These are phyloP conservation scores for Melipona quadrifasciata DNA, from an alignment of 1,140 invertebrate genomes.

Conservation along the genomic window DNA sequence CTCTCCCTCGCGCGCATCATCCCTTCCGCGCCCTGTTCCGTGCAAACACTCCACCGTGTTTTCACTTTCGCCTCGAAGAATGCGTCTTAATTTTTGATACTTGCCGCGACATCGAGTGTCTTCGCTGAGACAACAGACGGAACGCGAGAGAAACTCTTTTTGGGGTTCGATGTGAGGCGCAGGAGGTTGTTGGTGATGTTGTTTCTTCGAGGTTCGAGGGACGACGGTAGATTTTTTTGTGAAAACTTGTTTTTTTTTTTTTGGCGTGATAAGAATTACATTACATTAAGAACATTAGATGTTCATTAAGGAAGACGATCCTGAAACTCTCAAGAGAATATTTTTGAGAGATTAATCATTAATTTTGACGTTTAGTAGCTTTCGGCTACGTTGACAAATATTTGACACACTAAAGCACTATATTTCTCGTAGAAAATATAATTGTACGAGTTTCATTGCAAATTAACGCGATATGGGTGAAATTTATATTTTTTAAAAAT, in stretches of 20 bases:
- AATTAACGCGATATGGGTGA: too few relatives aligned
- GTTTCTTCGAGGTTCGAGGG: neutral
- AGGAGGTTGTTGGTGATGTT: neutral
- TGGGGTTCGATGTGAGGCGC: neutral
- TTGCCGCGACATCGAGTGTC: neutral
- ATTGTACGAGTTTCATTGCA: too few relatives aligned
- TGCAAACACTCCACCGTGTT: slow-evolving; percentile 44
- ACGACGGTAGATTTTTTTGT: neutral
- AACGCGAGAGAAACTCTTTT: neutral
- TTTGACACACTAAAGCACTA: too few relatives aligned
- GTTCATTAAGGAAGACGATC: too few relatives aligned
- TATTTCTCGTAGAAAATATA: too few relatives aligned
- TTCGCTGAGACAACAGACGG: slow-evolving; percentile 2
- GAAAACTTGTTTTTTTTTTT: neutral
- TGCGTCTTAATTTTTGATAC: slow-evolving; percentile 42
- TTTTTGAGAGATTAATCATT: too few relatives aligned
- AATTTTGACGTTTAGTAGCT: too few relatives aligned
- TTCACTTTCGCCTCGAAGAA: slow-evolving; percentile 20
- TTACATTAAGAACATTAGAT: too few relatives aligned
- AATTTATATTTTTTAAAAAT: too few relatives aligned
- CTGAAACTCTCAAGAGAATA: too few relatives aligned
- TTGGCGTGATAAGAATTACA: too few relatives aligned
- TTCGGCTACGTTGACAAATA: too few relatives aligned
- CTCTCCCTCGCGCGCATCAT: neutral
- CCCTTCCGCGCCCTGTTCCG: neutral